These are phyloP conservation scores for Carlito syrichta DNA, from an alignment of 2,113 vertebrate genomes.

Conservation along the genomic window DNA sequence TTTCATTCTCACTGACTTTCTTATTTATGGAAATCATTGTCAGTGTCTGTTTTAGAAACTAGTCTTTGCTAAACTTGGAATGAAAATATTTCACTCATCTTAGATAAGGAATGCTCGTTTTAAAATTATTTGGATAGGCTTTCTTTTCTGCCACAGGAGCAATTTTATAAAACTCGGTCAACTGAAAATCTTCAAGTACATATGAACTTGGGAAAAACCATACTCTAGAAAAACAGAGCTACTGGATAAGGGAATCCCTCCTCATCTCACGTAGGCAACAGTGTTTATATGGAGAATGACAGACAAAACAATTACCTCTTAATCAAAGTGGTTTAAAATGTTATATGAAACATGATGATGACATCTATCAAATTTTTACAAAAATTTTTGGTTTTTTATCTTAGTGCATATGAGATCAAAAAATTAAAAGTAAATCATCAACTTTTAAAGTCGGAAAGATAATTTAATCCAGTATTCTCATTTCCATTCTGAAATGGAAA, in stretches of 20 bases:
- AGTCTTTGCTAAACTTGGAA: conserved; percentile 27
- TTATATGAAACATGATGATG: background rate
- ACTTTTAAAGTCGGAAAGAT: background rate
- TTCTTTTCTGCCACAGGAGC: background rate
- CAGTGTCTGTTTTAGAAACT: conserved; percentile 47
- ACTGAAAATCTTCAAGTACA: background rate
- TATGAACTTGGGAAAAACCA: background rate
- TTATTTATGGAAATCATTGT: conserved; percentile 29
- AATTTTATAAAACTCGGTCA: background rate
- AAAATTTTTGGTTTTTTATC: background rate
- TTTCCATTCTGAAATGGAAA: background rate
- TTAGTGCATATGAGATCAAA: background rate
- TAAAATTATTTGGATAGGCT: background rate
- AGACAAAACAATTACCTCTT: background rate
- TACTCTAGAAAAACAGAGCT: background rate
- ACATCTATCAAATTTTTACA: background rate
- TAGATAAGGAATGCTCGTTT: conserved; percentile 12
- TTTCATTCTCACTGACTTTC: conserved; percentile 42
- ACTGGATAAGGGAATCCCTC: background rate
- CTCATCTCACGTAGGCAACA: background rate
- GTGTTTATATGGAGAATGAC: background rate
- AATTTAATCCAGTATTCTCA: background rate
- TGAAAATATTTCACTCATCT: conserved; percentile 37
- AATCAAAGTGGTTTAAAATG: background rate
- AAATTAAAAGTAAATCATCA: background rate